A percentile compares a stretch with the other conserved stretches of the same genome.
phyloP scores from a whole-genome alignment of 2,797 vertebrate genomes.

The Rhynchotus rufescens region DNA sequence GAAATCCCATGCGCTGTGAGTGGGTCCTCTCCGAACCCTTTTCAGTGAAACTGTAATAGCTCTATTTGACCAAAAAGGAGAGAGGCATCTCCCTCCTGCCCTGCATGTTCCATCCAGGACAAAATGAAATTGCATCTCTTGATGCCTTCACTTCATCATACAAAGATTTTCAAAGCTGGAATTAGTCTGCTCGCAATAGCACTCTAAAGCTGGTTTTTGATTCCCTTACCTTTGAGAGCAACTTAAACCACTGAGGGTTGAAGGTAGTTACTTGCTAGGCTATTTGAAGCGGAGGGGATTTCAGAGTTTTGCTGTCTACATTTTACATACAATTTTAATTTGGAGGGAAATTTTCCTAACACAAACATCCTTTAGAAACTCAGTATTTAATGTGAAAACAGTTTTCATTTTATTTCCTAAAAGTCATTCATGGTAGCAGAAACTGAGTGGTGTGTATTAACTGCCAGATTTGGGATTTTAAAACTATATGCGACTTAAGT shows the following conservation, averaged over 20 bases:
- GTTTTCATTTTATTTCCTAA: background rate
- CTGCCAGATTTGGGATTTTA: slow-evolving; percentile 9
- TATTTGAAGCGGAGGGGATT: slow-evolving; percentile 3
- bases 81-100: background rate
- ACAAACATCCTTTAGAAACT: background rate
- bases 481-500: background rate
- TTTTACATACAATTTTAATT: slow-evolving; percentile 49
- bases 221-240: slow-evolving; percentile 38
- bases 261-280: slow-evolving; percentile 39
- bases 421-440: background rate
- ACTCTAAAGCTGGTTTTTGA: slow-evolving; percentile 13
- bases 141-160: background rate
- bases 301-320: slow-evolving; percentile 1
- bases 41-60: background rate
- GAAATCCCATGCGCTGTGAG: accelerated
- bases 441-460: slow-evolving; percentile 6
- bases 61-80: background rate
- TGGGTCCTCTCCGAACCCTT: background rate
- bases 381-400: background rate
- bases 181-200: background rate
- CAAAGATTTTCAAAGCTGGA: slow-evolving; percentile 25
- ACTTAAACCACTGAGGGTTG: slow-evolving; percentile 37
- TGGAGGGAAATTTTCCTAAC: slow-evolving; percentile 17
- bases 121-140: slow-evolving; percentile 20
- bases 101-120: background rate